A percentile compares a stretch with the other conserved stretches of the same genome.
Evolutionary conservation across 2,797 vertebrate genomes (phyloP).

Genomic region (Setipinna tenuifilis): DNA sequence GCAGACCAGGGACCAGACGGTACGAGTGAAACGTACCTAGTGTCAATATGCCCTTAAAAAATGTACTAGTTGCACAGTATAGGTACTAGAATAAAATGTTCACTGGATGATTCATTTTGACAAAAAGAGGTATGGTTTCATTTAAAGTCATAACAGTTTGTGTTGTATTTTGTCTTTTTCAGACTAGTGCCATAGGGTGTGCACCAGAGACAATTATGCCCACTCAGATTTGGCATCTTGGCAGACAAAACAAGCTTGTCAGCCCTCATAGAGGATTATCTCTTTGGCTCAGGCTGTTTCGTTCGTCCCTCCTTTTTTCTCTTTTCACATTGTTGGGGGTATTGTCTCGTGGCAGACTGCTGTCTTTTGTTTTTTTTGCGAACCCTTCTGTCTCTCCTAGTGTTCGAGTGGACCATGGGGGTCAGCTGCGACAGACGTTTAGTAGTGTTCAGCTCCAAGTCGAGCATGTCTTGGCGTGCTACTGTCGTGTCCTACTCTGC

Average conservation of each 20-base stretch:
- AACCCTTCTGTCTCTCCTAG: background rate
- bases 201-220: conserved; percentile 4
- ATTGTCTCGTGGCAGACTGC: background rate
- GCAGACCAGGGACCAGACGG: too few species aligned
- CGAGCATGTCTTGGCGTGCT: background rate
- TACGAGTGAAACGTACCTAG: too few species aligned
- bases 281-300: conserved; percentile 46
- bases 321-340: background rate
- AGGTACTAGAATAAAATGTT: background rate
- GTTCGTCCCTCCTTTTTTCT: background rate
- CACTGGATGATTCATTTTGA: background rate
- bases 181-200: conserved; percentile 49
- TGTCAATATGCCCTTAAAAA: too few species aligned
- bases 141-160: background rate
- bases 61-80: background rate
- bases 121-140: background rate
- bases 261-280: conserved; percentile 53
- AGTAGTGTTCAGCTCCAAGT: background rate
- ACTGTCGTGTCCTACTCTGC: background rate
- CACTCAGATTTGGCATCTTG: conserved; percentile 61
- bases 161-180: background rate
- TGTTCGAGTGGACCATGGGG: background rate
- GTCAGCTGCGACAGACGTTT: background rate
- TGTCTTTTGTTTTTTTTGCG: background rate
- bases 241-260: conserved; percentile 73